phyloP scores from a whole-genome alignment of 2,888 invertebrate species.

The Melinopterus prodromus region DNA sequence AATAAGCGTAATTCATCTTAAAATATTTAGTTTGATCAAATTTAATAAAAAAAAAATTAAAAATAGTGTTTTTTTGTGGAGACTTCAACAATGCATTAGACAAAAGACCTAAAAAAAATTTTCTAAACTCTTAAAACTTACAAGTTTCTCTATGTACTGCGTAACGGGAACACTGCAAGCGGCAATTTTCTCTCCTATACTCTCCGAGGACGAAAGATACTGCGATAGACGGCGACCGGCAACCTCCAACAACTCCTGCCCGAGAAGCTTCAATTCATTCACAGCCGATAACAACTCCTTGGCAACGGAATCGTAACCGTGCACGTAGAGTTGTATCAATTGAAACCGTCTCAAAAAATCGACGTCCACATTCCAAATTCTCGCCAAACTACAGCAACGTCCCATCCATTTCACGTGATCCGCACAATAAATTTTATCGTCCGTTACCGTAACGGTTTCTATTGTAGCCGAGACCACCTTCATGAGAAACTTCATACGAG shows the following conservation, averaged over 20 bases:
- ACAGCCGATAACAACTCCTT: constrained; percentile 72
- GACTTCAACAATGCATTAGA: background rate
- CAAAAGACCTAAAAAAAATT: background rate
- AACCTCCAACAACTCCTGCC: constrained; percentile 77
- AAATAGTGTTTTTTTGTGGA: background rate
- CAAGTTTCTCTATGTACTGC: constrained; percentile 76
- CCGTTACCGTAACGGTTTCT: constrained; percentile 73
- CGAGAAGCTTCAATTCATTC: constrained; percentile 73
- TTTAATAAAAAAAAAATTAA: no score
- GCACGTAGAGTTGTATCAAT: constrained; percentile 69
- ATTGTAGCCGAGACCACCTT: constrained; percentile 78
- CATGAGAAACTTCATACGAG: constrained; percentile 76
- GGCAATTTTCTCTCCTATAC: constrained; percentile 73
- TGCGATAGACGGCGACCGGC: constrained; percentile 83
- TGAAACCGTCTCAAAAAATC: constrained; percentile 81
- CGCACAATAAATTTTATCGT: constrained; percentile 62
- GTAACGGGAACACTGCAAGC: constrained; percentile 80
- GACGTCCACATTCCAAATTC: constrained; percentile 79
- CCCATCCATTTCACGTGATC: constrained; percentile 75
- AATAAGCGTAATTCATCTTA: no score
- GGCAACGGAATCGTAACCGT: constrained; percentile 70
- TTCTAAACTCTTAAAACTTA: constrained; percentile 54
- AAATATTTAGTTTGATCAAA: no score
- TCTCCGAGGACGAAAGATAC: constrained; percentile 67
- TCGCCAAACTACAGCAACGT: constrained; percentile 74